A percentile compares a stretch with the other conserved stretches of the same genome.
phyloP scores from a whole-genome alignment of 1,140 invertebrate genomes.

The Leptopilina boulardi region DNA sequence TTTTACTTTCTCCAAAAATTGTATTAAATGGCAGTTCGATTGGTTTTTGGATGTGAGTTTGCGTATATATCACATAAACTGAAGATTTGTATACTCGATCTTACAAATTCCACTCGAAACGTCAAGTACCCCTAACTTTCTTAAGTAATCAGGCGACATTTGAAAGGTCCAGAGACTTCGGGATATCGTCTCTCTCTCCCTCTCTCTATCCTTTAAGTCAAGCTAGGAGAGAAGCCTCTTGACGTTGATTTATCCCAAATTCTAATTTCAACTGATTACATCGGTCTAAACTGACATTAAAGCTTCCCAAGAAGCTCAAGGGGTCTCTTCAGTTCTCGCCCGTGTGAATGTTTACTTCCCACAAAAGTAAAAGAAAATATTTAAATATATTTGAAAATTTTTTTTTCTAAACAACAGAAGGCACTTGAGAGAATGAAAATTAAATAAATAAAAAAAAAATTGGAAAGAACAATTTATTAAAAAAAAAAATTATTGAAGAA shows the following conservation, averaged over 20 bases:
- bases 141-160: conserved; percentile 30
- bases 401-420: too few species aligned
- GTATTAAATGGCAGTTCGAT: not conserved
- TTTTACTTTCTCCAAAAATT: too few species aligned
- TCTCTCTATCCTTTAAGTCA: conserved; percentile 31
- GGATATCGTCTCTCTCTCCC: too few species aligned
- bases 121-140: conserved; percentile 26
- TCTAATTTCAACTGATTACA: conserved; percentile 27
- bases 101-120: conserved; percentile 22
- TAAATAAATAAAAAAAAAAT: too few species aligned
- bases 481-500: not conserved
- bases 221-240: conserved; percentile 16
- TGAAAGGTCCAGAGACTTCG: conserved; percentile 27
- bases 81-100: not conserved
- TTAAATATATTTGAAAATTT: too few species aligned
- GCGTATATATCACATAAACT: conserved; percentile 9
- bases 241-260: conserved; percentile 31
- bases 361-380: too few species aligned
- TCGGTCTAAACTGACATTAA: conserved; percentile 21
- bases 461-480: not conserved
- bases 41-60: too few species aligned
- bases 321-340: not conserved
- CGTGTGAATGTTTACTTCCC: too few species aligned
- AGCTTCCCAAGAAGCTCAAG: not conserved
- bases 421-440: too few species aligned